Percentiles rank a stretch among this genome's conserved stretches.
Evolutionary conservation across 1,140 invertebrate species (phyloP).

Genomic region (Euwallacea similis): DNA sequence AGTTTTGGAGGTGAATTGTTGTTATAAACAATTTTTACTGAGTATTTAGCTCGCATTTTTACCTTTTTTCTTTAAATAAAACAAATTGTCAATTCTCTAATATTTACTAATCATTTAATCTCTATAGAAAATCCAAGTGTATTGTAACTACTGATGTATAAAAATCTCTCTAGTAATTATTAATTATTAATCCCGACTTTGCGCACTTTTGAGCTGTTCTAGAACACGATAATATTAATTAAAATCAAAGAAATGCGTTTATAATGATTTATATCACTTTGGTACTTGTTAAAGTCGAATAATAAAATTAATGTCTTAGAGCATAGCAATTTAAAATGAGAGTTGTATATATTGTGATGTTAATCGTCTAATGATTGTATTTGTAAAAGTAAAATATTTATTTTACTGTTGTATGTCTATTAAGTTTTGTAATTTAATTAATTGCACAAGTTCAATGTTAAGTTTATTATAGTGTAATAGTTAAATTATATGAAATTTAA

Average conservation of each 20-base stretch:
- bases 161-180: neutral
- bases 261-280: neutral
- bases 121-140: no score
- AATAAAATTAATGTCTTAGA: slow-evolving; percentile 2
- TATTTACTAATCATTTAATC: no score
- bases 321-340: neutral
- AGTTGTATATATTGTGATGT: slow-evolving; percentile 22
- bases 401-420: slow-evolving; percentile 21
- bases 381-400: slow-evolving; percentile 22
- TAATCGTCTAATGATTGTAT: slow-evolving; percentile 10
- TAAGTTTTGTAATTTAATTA: slow-evolving; percentile 17
- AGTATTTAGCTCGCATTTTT: no score
- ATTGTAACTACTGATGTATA: no score
- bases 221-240: neutral
- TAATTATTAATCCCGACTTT: neutral
- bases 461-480: neutral
- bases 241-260: neutral
- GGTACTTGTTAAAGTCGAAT: neutral
- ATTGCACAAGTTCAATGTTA: slow-evolving; percentile 20
- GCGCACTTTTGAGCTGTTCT: neutral
- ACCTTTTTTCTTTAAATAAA: no score
- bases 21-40: no score
- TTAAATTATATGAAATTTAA: slow-evolving; percentile 5
- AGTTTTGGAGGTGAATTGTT: no score
- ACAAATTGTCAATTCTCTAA: no score